These are phyloP conservation scores for Nyctibius grandis DNA, from an alignment of 2,797 vertebrate species.

Conservation along the genomic window DNA sequence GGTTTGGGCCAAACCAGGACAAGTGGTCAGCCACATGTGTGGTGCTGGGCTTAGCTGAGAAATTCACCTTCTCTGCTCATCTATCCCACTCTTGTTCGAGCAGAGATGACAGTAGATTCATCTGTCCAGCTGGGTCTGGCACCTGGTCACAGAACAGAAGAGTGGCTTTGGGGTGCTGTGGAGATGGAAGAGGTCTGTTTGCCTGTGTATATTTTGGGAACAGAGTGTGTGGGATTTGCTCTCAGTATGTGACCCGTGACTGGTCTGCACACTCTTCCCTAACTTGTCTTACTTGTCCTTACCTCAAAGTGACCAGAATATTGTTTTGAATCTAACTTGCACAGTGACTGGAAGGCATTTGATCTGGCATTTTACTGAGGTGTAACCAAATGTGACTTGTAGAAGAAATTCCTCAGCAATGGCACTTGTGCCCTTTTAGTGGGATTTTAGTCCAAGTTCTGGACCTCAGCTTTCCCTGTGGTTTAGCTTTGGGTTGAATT, in stretches of 20 bases:
- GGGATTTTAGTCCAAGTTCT: background rate
- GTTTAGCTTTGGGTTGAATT: slow-evolving; percentile 8
- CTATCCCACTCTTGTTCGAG: background rate
- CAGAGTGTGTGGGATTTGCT: background rate
- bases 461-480: background rate
- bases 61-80: background rate
- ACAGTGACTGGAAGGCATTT: background rate
- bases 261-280: background rate
- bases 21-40: background rate
- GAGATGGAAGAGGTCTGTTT: background rate
- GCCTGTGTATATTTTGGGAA: background rate
- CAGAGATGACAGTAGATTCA: background rate
- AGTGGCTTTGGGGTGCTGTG: background rate
- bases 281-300: background rate
- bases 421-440: background rate
- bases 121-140: background rate
- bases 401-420: background rate
- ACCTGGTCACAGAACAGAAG: background rate
- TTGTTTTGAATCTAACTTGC: background rate
- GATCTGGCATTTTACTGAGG: background rate
- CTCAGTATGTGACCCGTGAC: background rate
- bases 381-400: background rate
- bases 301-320: background rate
- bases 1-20: too few relatives aligned
- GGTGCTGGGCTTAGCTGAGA: background rate